Evolutionary conservation across 2,797 vertebrate species (phyloP), one percentile per base, ranked within the genome.

Genomic region (Oophaga sylvatica): DNA sequence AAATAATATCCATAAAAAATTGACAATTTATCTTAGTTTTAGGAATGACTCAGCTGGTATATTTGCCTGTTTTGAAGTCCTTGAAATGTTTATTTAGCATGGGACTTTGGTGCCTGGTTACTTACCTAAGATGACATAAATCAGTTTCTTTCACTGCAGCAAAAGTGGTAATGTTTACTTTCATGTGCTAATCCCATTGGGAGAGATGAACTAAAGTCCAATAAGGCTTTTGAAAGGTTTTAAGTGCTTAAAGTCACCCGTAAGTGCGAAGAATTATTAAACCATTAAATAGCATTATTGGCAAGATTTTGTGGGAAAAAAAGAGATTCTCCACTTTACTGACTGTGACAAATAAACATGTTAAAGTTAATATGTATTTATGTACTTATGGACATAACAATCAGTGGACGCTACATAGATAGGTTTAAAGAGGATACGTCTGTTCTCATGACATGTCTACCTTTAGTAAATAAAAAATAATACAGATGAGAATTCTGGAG

Each of bases 181-280:
- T 84, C 20, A 75, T 84, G 68, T 82, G 65, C 19, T 75, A 81
- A 81, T 65, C 62, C 81, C 68, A 73, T 73, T 84, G 82, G 82
- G 81, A 62, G 79, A 80, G 79, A 63, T 65, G 60, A 83, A 83
- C 29, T 83, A 83, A 83, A 83, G 81, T 83, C 68, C 81, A 83
- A 59, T 60, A 73, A 59, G 68, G 70, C 22, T 84, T 75, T 83
- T 60, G 31, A 29, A 75, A 73, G 56, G 68, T 29, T 26, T 83
- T 75, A 75, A 84, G 82, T 84, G 68, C 35, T 84, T 84, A 75
- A 84, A 84, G 57, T 75, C 82, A 84, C 82, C 70, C 48, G 7
- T 41, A 75, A 75, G 57, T 60, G 59, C 20, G 11, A 75, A 60
- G 15, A 62, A 59, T 73, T 84, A 62, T 62, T 62, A 12, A 60